Evolutionary conservation across 2,888 invertebrate genomes (phyloP), one percentile per base, ranked within the genome.

Genomic region (Sceliomorpha sp.): DNA sequence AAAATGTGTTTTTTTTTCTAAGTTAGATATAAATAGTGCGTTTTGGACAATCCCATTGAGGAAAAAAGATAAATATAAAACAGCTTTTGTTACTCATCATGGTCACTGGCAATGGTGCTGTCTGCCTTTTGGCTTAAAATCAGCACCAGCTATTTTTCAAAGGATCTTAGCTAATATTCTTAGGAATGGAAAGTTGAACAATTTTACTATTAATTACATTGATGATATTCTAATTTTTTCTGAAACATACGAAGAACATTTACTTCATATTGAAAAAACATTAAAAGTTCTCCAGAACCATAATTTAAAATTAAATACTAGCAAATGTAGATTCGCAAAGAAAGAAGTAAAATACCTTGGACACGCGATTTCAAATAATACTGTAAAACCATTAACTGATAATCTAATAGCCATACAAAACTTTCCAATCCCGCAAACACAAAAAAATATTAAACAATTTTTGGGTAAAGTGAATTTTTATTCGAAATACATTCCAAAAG

Each of bases 151-250:
- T 7, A 73, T 70, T 24, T 73, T 73, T 20, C 70, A 73, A 63
- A 51, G 70, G 44, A 58, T 68, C 34, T 26, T 71, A 15, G 37
- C 51, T 13, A 63, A 53, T 12, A 53, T 63, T 9, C 51, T 71
- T 15, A 67, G 66, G 58, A 70, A 72, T 47, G 29, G 72, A 24
- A 53, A 70, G 17, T 37, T 74, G 2, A 10, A 67, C 17, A 48
- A 64, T 24, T 75, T 78, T 58, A 48, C 55, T 15, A 68, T 70
- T 10, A 76, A 73, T 37, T 80, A 73, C 44, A 78, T 77, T 13
- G 77, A 79, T 17, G 77, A 78, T 53, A 76, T 78, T 9, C 13
- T 74, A 32, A 48, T 77, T 2, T 75, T 75, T 50, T 76, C 75
- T 34, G 67, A 72, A 40, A 59, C 68, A 20, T 75, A 64, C 29